Conservation (phyloP, 2,113 vertebrate species). For the Tichodroma muraria region DNA sequence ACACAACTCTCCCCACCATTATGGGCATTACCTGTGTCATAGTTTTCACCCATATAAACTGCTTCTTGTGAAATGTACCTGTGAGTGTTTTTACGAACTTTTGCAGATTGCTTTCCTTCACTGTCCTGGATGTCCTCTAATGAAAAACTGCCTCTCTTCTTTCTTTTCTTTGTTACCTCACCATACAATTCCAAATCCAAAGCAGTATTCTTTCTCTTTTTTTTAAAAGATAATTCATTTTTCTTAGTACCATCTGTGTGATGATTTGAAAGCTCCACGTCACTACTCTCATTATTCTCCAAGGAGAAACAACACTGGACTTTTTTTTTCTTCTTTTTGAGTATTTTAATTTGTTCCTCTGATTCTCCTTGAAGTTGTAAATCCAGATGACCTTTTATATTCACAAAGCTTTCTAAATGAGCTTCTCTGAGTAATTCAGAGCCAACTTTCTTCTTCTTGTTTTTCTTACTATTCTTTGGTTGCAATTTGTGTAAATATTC, state of each 20-base stretch:
- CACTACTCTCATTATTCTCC: neutral
- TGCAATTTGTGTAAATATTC: neutral
- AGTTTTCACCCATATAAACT: neutral
- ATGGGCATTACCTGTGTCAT: neutral
- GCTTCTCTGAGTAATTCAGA: neutral
- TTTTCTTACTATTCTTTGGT: neutral
- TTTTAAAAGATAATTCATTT: neutral
- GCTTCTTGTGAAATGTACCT: neutral
- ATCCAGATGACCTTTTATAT: neutral
- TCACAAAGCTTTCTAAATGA: neutral
- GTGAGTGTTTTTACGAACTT: neutral
- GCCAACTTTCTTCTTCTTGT: neutral
- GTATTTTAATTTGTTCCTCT: neutral
- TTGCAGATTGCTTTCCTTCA: neutral
- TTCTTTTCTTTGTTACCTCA: slow-evolving; percentile 3
- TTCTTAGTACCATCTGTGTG: neutral
- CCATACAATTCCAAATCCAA: neutral
- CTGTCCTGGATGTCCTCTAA: neutral
- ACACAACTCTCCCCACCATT: neutral
- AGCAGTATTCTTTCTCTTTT: neutral
- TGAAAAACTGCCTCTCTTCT: neutral
- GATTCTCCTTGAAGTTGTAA: neutral
- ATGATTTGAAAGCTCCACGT: neutral
- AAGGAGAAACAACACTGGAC: neutral
- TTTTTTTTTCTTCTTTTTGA: slow-evolving; percentile 39